Evolutionary conservation across 1,140 invertebrate genomes (phyloP).

Genomic region (Hyphantria cunea): DNA sequence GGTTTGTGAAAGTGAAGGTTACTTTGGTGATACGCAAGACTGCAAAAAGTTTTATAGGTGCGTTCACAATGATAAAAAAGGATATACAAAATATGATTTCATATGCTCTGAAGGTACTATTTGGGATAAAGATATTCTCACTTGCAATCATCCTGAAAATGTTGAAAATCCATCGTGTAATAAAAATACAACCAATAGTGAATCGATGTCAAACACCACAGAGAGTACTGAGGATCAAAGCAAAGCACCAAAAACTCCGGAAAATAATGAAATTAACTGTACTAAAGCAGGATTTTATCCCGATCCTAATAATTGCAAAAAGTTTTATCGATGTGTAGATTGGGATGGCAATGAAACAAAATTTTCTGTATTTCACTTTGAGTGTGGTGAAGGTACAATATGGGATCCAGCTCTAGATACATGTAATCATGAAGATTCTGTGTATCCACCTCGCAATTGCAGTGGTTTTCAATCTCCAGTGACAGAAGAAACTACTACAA

Average conservation of each 20-base stretch:
- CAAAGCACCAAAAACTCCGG: constrained; percentile 42
- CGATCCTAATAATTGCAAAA: constrained; percentile 85
- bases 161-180: constrained; percentile 64
- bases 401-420: constrained; percentile 83
- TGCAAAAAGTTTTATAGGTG: constrained; percentile 89
- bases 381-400: constrained; percentile 84
- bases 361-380: constrained; percentile 85
- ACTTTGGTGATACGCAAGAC: constrained; percentile 84
- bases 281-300: constrained; percentile 85
- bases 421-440: constrained; percentile 80
- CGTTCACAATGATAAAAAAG: constrained; percentile 85
- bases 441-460: constrained; percentile 74
- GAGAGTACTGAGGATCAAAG: constrained; percentile 20
- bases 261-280: constrained; percentile 62
- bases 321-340: constrained; percentile 89
- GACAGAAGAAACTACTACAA: constrained; percentile 39
- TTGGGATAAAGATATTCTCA: constrained; percentile 82
- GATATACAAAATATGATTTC: constrained; percentile 83
- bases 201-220: constrained; percentile 1
- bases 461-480: constrained; percentile 52
- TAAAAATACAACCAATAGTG: constrained; percentile 20
- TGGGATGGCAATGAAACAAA: constrained; percentile 83
- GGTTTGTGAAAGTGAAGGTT: constrained; percentile 82
- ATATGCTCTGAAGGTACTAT: constrained; percentile 84
- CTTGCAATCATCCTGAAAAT: constrained; percentile 79